phyloP scores from a whole-genome alignment of 2,888 invertebrate genomes.

The Adineta ricciae region DNA sequence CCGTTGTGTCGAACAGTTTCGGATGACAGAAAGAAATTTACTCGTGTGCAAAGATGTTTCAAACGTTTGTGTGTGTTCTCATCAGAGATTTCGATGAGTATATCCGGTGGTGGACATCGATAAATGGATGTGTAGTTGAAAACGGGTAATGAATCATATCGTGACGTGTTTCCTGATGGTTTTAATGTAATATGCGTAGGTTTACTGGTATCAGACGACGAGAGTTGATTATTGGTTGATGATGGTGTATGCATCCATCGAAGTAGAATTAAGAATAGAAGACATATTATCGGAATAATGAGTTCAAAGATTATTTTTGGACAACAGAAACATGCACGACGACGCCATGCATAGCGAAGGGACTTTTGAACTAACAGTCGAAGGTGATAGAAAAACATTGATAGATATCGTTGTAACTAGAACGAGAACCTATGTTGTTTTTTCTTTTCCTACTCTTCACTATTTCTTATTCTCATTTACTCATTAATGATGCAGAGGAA shows the following conservation, averaged over 20 bases:
- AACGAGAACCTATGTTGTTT: neutral
- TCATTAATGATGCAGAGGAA: neutral
- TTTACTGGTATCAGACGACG: too few relatives aligned
- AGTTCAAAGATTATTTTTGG: neutral
- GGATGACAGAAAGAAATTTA: neutral
- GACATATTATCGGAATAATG: neutral
- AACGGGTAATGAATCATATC: neutral
- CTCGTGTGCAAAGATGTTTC: neutral
- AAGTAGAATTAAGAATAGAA: neutral
- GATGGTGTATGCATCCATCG: neutral
- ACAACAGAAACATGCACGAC: neutral
- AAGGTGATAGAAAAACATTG: neutral
- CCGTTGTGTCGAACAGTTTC: neutral
- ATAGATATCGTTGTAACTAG: too few relatives aligned
- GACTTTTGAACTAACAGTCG: constrained; percentile 5
- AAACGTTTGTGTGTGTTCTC: neutral
- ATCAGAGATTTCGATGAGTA: neutral
- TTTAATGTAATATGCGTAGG: neutral
- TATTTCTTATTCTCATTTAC: neutral
- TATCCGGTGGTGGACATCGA: neutral
- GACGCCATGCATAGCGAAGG: neutral
- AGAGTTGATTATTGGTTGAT: neutral
- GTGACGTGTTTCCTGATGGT: neutral
- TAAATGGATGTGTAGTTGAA: neutral
- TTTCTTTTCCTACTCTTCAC: too few relatives aligned